Evolutionary conservation across 2,888 invertebrate species (phyloP), one percentile per base, ranked within the genome.

Genomic region (Lasioglossum pauxillum): DNA sequence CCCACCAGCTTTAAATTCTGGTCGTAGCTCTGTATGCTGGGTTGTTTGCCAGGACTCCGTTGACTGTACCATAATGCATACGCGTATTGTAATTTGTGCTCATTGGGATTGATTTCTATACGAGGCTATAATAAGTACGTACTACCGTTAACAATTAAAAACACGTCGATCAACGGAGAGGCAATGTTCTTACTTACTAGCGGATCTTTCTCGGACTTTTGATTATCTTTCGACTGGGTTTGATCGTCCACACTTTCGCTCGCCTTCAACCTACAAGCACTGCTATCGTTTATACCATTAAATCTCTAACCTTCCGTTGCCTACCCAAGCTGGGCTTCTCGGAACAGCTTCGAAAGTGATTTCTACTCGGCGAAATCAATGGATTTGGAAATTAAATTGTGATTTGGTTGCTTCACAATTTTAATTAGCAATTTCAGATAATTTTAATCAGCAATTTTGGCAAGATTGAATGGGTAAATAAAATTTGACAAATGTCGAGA

Each of bases 11-110:
- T 98, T 93, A 99, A 96, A 94, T 98, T 98, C 96, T 98, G 97
- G 91, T 97, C 97, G 92, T 96, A 97, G 92, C 95, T 96, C 90
- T 96, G 96, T 87, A 96, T 95, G 85, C 96, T 96, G 82, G 95
- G 95, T 90, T 96, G 96, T 95, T 97, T 97, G 12, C 97, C 96
- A 85, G 96, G 96, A 87, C 96, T 96, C 95, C 96, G 96, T 92
- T 96, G 96, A 94, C 97, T 97, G 95, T 94, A 98, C 99, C 99
- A 99, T 95, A 99, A 96, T 96, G 98, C 98, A 95, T 99, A 99
- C 90, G 97, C 97, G 96, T 98, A 98, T 95, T 99, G 99, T 93
- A 99, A 96, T 95, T 98, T 98, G 95, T 99, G 99, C 95, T 99
- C 98, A 90, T 97, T 97, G 88, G 97, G 97, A 84, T 97, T 97